phyloP scores from a whole-genome alignment of 2,113 vertebrate species.

The Trachemys scripta region DNA sequence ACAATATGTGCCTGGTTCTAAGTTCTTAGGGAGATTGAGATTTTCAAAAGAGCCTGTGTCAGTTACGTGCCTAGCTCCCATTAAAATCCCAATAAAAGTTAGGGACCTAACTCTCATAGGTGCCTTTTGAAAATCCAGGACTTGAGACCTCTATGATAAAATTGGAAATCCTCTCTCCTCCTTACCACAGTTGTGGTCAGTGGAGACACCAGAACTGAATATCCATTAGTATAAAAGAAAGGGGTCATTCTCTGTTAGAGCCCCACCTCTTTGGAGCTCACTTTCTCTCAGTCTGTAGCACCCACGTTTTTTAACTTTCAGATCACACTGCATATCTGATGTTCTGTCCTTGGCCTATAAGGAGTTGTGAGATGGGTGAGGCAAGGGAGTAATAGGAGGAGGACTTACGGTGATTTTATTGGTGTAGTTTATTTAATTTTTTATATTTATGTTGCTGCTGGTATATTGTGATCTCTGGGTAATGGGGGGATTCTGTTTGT shows the following conservation, averaged over 20 bases:
- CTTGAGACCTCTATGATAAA: not conserved
- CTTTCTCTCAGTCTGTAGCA: not conserved
- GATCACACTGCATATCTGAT: accelerated
- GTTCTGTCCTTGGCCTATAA: not conserved
- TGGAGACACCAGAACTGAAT: not conserved
- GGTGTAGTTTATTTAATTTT: not conserved
- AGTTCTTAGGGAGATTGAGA: not conserved
- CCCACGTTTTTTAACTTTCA: not conserved
- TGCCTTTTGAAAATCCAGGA: not conserved
- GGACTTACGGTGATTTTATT: not conserved
- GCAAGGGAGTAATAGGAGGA: not conserved
- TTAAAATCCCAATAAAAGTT: not conserved
- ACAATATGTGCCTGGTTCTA: not conserved
- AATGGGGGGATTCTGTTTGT: not conserved
- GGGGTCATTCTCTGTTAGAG: not conserved
- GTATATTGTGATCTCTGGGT: not conserved
- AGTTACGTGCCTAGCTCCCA: not conserved
- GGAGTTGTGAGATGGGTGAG: accelerated
- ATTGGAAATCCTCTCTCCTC: not conserved
- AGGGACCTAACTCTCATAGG: not conserved
- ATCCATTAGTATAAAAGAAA: not conserved
- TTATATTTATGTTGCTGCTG: not conserved
- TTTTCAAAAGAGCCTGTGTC: not conserved
- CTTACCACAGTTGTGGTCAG: accelerated
- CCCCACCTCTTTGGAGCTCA: not conserved